Conservation (phyloP, 2,113 vertebrate species). For the Dermatemys mawii region DNA sequence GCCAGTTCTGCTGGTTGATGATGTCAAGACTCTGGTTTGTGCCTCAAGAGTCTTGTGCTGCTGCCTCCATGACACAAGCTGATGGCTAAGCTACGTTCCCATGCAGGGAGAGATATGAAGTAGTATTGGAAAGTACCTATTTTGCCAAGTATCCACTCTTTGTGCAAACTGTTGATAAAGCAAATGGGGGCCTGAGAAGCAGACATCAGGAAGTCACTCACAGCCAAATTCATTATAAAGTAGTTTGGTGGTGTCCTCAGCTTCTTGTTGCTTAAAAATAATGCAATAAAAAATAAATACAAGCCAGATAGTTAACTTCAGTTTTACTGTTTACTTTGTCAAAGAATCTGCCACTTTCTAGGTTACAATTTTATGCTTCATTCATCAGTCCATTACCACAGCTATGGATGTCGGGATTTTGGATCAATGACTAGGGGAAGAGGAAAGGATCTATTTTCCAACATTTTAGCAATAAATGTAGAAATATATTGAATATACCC, state of each 20-base stretch:
- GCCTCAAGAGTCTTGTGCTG: not conserved
- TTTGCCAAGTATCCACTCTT: constrained; percentile 76
- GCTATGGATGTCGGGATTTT: not conserved
- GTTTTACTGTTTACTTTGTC: not conserved
- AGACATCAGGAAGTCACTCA: constrained; percentile 77
- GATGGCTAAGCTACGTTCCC: not conserved
- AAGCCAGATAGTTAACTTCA: not conserved
- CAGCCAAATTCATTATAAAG: constrained; percentile 79
- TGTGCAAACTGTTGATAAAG: constrained; percentile 77
- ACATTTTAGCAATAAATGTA: not conserved
- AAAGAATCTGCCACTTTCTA: not conserved
- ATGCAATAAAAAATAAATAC: not conserved
- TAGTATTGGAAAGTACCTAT: constrained; percentile 59
- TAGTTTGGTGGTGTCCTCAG: constrained; percentile 78
- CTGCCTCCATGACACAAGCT: not conserved
- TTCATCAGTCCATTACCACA: not conserved
- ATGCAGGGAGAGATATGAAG: not conserved
- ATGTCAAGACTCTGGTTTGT: not conserved
- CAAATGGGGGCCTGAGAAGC: constrained; percentile 76
- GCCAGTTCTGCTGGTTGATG: not conserved
- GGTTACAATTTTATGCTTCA: fast-evolving
- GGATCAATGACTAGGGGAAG: not conserved
- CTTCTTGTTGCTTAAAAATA: constrained; percentile 77
- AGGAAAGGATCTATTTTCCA: not conserved
- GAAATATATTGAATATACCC: not conserved